Conservation (phyloP, 2,888 invertebrate genomes). For the Drosophila dives region DNA sequence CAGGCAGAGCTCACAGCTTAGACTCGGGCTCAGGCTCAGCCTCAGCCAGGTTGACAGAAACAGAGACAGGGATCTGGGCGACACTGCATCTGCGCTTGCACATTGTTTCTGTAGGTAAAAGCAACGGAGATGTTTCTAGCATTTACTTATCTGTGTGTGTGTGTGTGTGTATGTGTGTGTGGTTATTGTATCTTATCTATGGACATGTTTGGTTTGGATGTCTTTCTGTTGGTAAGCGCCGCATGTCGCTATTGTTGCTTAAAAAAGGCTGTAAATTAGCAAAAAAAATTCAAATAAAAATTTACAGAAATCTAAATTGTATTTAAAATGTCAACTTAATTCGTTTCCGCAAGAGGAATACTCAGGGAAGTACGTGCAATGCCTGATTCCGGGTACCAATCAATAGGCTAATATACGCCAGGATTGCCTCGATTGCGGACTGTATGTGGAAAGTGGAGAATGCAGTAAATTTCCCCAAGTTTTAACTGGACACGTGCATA, state of each 20-base stretch:
- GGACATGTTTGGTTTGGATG: neutral
- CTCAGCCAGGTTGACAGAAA: conserved; percentile 3
- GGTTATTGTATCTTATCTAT: conserved; percentile 4
- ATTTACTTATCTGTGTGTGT: conserved; percentile 4
- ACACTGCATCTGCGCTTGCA: conserved; percentile 21
- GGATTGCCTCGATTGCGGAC: conserved; percentile 92
- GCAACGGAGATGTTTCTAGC: conserved; percentile 34
- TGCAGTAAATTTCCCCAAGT: neutral
- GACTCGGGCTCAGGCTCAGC: conserved; percentile 19
- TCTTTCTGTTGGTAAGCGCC: conserved; percentile 41
- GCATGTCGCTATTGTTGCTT: conserved; percentile 62
- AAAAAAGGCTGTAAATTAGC: too few species aligned
- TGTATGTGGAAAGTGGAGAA: conserved; percentile 90
- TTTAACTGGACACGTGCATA: conserved; percentile 79
- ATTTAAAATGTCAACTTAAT: neutral
- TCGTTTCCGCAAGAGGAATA: conserved; percentile 91
- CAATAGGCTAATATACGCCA: conserved; percentile 94
- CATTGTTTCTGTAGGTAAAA: conserved; percentile 20
- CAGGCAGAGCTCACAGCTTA: neutral
- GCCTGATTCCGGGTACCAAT: conserved; percentile 89
- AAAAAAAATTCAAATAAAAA: neutral
- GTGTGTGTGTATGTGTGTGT: conserved; percentile 28
- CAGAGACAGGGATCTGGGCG: conserved; percentile 3
- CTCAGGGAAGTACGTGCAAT: conserved; percentile 94
- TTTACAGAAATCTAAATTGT: neutral